Base-by-base conservation (phyloP, 2,888 invertebrate genomes). In the Tachina grossa region DNA sequence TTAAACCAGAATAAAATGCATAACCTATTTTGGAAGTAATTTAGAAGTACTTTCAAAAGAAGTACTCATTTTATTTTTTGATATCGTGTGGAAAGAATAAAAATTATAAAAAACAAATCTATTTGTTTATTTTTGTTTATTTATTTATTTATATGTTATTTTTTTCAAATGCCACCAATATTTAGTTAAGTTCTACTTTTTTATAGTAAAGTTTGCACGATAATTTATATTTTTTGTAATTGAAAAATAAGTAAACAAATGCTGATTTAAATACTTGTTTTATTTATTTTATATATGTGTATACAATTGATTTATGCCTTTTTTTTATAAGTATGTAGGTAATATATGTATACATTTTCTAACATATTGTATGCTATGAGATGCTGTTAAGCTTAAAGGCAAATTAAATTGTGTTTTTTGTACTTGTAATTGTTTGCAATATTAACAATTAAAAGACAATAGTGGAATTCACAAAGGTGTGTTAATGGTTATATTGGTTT, bases 61-160 rank as follows among this genome's bases (percentile, higher is more conserved):
- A n/a, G n/a, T n/a, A n/a, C n/a, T n/a, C n/a, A n/a, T n/a, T n/a
- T n/a, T n/a, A n/a, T n/a, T n/a, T n/a, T n/a, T n/a, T n/a, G n/a
- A n/a, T 45, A 19, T 41, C 8, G 16, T 22, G n/a, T 71, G 3
- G 41, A 8, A 5, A 41, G 9, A 41, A 59, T 8, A 41, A 19
- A 43, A 55, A 55, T 39, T 43, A n/a, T 9, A 13, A 6, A 16
- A 72, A 72, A 57, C n/a, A 53, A 53, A 59, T 41, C 16, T 39
- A 13, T 47, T 9, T 65, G 45, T 75, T 75, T 65, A 45, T 53
- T 51, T 75, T 65, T 65, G 31, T 53, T 43, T 63, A 49, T 4
- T 3, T 31, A 31, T 31, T 31, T 31, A 31, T 4, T 0, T 31
- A 49, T 57, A 6, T 47, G 47, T 16, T 49, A 59, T 76, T 65